Conservation (phyloP, 2,888 invertebrate genomes). For the Hypomecis punctinalis region DNA sequence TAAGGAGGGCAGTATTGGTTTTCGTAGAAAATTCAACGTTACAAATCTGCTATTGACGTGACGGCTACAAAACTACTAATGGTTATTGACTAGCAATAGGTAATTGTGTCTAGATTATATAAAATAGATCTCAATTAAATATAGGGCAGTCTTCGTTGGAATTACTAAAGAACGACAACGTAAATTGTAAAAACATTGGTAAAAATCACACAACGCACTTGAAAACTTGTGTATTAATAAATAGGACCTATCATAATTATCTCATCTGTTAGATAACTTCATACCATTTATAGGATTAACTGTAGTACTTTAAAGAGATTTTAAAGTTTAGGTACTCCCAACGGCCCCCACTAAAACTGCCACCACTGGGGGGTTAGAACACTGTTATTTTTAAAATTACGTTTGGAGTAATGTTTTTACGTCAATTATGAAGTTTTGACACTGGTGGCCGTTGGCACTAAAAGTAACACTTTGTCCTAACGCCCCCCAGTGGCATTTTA, state of each 20-base stretch:
- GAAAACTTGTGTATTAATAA: conserved; percentile 56
- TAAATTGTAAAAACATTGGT: conserved; percentile 73
- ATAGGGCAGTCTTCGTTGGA: conserved; percentile 85
- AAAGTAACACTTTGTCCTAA: no score
- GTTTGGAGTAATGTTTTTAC: no score
- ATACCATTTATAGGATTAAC: not conserved
- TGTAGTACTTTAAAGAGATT: no score
- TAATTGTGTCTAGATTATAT: conserved; percentile 82
- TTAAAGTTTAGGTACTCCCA: no score
- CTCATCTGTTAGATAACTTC: not conserved
- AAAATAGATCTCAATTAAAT: conserved; percentile 84
- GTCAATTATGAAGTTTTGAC: no score
- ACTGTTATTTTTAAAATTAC: no score
- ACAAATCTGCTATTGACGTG: conserved; percentile 15
- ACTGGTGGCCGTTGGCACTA: no score
- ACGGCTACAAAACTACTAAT: conserved; percentile 64
- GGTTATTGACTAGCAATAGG: conserved; percentile 75
- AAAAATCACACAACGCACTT: conserved; percentile 69
- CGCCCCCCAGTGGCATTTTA: no score
- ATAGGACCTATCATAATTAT: conserved; percentile 13
- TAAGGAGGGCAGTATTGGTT: not conserved
- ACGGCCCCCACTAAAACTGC: no score
- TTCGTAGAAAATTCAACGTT: conserved; percentile 33
- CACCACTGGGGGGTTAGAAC: no score
- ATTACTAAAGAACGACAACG: conserved; percentile 78